These are phyloP conservation scores for Calonectris borealis DNA, from an alignment of 2,113 vertebrate species.

Conservation along the genomic window DNA sequence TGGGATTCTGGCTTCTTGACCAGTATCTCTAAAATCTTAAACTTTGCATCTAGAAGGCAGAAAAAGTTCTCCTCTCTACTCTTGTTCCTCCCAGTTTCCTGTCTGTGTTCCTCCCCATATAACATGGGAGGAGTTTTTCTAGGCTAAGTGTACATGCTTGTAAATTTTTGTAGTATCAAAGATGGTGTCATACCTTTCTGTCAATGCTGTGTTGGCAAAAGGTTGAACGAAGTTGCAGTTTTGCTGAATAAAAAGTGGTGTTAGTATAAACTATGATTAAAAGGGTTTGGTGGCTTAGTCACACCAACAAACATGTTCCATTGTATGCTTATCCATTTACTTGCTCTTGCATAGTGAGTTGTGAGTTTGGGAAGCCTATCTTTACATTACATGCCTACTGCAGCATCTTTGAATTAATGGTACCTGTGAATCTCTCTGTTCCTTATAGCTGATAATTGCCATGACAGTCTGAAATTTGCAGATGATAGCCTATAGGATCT, in stretches of 20 bases:
- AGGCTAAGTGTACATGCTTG: background rate
- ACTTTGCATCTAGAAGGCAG: background rate
- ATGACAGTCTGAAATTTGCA: background rate
- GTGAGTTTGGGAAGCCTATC: background rate
- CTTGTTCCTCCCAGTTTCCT: background rate
- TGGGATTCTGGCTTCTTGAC: background rate
- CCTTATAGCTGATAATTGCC: background rate
- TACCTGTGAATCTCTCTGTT: background rate
- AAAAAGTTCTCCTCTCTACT: background rate
- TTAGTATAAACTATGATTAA: background rate
- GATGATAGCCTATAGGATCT: background rate
- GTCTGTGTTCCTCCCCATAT: background rate
- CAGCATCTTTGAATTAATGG: background rate
- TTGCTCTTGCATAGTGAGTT: fast-evolving
- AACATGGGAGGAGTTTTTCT: background rate
- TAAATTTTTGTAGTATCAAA: background rate
- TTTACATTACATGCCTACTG: background rate
- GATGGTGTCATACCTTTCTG: background rate
- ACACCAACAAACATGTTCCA: background rate
- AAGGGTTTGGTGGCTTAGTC: background rate
- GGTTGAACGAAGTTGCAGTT: background rate
- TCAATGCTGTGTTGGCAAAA: background rate
- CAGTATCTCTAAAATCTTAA: background rate
- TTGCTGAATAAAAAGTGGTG: background rate
- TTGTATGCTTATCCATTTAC: background rate